phyloP scores from a whole-genome alignment of 2,797 vertebrate species.

The Lutjanus argentimaculatus region DNA sequence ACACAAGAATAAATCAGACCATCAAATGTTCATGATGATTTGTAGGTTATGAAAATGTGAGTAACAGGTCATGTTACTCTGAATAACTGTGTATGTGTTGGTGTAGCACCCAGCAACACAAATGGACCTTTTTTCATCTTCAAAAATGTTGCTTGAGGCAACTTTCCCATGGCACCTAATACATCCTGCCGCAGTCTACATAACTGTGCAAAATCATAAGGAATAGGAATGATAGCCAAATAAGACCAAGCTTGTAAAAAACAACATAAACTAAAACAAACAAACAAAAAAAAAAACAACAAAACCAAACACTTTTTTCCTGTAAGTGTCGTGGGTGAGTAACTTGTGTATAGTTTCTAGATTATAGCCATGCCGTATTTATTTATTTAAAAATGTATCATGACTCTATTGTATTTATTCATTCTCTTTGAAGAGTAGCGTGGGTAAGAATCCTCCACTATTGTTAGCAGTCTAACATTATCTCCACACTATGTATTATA shows the following conservation, averaged over 20 bases:
- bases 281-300: not conserved
- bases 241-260: constrained; percentile 15
- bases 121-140: not conserved
- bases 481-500: constrained; percentile 52
- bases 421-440: constrained; percentile 31
- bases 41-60: not conserved
- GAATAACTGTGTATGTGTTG: not conserved
- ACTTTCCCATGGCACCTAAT: not conserved
- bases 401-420: constrained; percentile 45
- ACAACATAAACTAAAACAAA: not conserved
- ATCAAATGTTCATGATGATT: constrained; percentile 1
- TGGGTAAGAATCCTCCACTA: constrained; percentile 21
- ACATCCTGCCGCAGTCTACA: not conserved
- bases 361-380: constrained; percentile 39
- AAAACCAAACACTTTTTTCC: not conserved
- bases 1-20: not conserved
- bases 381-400: constrained; percentile 36
- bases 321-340: constrained; percentile 38
- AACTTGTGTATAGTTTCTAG: constrained; percentile 40
- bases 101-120: not conserved
- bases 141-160: not conserved
- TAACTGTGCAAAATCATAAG: constrained; percentile 11
- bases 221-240: constrained; percentile 11
- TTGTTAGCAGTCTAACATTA: constrained; percentile 19
- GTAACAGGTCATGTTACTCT: not conserved